Percentiles rank a stretch among this genome's conserved stretches.
These are phyloP conservation scores for Sander vitreus DNA, from an alignment of 2,113 vertebrate species.

Conservation along the genomic window DNA sequence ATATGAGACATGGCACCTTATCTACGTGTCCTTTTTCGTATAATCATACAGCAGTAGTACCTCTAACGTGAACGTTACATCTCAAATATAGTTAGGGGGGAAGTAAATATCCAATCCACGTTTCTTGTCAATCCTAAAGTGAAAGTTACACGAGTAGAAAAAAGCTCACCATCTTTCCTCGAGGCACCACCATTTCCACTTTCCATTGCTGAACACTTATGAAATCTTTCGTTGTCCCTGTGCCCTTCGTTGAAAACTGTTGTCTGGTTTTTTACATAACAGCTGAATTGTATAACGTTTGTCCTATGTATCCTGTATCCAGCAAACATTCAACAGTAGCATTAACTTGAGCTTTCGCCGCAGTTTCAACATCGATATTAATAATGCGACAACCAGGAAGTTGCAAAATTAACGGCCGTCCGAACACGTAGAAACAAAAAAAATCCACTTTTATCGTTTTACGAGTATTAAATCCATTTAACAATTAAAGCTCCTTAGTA, in stretches of 20 bases:
- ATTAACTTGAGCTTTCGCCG: not conserved
- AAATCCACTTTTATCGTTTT: not conserved
- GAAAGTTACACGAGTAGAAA: slow-evolving; percentile 29
- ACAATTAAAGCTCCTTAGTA: rapidly evolving
- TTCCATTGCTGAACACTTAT: slow-evolving; percentile 74
- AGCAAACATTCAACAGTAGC: not conserved
- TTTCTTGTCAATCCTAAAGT: not conserved
- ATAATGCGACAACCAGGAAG: slow-evolving; percentile 75
- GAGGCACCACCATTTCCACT: slow-evolving; percentile 59
- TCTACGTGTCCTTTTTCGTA: not conserved
- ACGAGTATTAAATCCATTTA: rapidly evolving
- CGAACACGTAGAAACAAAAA: not conserved
- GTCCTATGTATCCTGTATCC: not conserved
- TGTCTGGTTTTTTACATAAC: slow-evolving; percentile 27
- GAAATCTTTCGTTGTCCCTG: slow-evolving; percentile 43
- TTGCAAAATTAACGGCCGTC: slow-evolving; percentile 36
- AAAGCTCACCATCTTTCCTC: slow-evolving; percentile 62
- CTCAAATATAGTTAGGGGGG: rapidly evolving
- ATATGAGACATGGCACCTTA: not conserved
- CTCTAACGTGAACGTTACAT: too few relatives aligned
- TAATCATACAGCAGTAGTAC: not conserved
- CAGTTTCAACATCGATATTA: slow-evolving; percentile 44
- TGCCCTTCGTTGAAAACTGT: slow-evolving; percentile 34
- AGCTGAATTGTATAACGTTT: not conserved
- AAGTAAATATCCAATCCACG: not conserved